Conservation (phyloP, 2,113 vertebrate species). For the Rhodinocichla rosea region DNA sequence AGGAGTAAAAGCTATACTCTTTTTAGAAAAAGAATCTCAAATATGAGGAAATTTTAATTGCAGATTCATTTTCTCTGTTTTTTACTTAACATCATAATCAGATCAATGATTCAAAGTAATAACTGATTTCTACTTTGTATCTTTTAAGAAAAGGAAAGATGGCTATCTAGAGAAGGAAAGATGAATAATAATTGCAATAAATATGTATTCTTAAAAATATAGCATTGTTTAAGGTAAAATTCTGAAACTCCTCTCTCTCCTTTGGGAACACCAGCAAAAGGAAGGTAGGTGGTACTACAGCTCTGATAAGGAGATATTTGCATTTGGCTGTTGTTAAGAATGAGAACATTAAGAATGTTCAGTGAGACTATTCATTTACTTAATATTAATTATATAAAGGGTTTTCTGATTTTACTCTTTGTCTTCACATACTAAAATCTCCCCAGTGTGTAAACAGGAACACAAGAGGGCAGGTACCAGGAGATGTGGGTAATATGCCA, state of each 20-base stretch:
- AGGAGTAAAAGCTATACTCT: constrained; percentile 6
- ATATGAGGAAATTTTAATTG: not conserved
- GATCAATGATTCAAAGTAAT: not conserved
- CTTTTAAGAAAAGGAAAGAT: not conserved
- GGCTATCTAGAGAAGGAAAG: not conserved
- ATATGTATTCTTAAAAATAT: not conserved
- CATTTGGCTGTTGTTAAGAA: not conserved
- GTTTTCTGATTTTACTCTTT: not conserved
- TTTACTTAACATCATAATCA: not conserved
- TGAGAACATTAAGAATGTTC: not conserved
- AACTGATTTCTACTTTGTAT: not conserved
- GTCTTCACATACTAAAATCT: not conserved
- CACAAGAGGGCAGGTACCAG: not conserved
- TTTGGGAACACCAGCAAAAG: not conserved
- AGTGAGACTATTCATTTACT: not conserved
- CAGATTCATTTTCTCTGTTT: not conserved
- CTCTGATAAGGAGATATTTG: not conserved
- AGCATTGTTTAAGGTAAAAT: not conserved
- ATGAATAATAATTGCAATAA: not conserved
- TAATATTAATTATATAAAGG: not conserved
- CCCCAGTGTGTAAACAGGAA: not conserved
- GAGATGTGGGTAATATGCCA: not conserved
- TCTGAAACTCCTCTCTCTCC: not conserved
- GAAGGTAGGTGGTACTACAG: not conserved
- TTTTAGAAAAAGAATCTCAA: not conserved